phyloP scores from a whole-genome alignment of 30 jellyfish, hydroid and myxozoan species.

The Sanderia malayensis region DNA sequence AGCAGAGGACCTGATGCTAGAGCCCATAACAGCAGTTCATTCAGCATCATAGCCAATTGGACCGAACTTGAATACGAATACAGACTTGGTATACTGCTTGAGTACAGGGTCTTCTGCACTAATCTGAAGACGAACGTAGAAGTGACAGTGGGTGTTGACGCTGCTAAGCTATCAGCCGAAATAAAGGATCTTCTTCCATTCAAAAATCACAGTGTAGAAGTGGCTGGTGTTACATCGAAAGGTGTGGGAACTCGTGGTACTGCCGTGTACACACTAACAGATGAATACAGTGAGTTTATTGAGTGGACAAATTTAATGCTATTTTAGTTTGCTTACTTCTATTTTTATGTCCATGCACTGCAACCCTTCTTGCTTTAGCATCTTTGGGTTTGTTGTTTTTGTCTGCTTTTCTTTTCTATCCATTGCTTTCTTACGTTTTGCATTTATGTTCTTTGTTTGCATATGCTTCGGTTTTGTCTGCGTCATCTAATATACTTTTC shows the following conservation, averaged over 20 bases:
- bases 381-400: too few species aligned
- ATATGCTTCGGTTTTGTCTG: too few species aligned
- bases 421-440: too few species aligned
- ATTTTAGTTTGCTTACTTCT: too few species aligned
- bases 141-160: background rate
- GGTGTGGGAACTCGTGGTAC: slow-evolving; percentile 59
- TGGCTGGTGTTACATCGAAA: slow-evolving; percentile 42
- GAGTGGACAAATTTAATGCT: too few species aligned
- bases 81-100: slow-evolving; percentile 27
- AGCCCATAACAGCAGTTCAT: slow-evolving; percentile 51
- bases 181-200: slow-evolving; percentile 25
- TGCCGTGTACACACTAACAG: slow-evolving; percentile 21
- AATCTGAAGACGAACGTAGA: slow-evolving; percentile 31
- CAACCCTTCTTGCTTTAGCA: too few species aligned
- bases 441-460: too few species aligned
- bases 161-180: slow-evolving; percentile 15
- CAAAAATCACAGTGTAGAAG: slow-evolving; percentile 43
- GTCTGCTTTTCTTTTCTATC: too few species aligned
- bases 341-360: too few species aligned
- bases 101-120: slow-evolving; percentile 19
- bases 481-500: too few species aligned
- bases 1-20: slow-evolving; percentile 25
- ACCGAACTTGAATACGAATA: slow-evolving; percentile 7
- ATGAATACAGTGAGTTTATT: slow-evolving; percentile 41
- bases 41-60: slow-evolving; percentile 36